Percentiles rank a stretch among this genome's conserved stretches.
phyloP scores from a whole-genome alignment of 2,113 vertebrate species.

The Charadrius vociferus region DNA sequence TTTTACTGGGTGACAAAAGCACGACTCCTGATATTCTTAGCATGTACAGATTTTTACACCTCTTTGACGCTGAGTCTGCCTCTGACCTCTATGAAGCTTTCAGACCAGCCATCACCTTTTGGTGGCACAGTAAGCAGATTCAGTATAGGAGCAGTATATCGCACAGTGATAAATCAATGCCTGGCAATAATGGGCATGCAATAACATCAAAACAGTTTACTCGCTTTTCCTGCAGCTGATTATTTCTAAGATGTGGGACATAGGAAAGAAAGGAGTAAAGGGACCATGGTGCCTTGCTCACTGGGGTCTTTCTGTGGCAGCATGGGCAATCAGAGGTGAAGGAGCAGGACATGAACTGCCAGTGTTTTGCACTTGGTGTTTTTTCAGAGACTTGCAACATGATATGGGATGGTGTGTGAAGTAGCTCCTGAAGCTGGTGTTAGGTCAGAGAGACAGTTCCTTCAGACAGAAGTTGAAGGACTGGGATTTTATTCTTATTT shows the following conservation, averaged over 20 bases:
- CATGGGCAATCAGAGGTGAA: neutral
- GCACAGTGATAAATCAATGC: neutral
- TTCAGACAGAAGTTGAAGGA: neutral
- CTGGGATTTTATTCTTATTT: neutral
- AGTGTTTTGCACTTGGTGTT: neutral
- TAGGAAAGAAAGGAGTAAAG: neutral
- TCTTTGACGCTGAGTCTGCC: neutral
- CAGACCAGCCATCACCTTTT: neutral
- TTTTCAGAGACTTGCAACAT: neutral
- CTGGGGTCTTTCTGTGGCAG: neutral
- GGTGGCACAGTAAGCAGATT: neutral
- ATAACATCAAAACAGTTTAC: neutral
- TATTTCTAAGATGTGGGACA: neutral
- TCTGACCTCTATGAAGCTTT: neutral
- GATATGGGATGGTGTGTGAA: neutral
- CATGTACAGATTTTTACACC: neutral
- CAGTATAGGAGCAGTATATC: neutral
- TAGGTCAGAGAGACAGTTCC: neutral
- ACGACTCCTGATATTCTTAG: neutral
- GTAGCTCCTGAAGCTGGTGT: neutral
- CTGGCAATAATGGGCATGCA: neutral
- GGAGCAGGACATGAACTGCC: neutral
- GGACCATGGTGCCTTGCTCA: accelerated
- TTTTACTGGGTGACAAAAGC: neutral
- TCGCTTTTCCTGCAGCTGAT: neutral